Base-by-base conservation (phyloP, 2,113 vertebrate species). In the Sminthopsis crassicaudata region DNA sequence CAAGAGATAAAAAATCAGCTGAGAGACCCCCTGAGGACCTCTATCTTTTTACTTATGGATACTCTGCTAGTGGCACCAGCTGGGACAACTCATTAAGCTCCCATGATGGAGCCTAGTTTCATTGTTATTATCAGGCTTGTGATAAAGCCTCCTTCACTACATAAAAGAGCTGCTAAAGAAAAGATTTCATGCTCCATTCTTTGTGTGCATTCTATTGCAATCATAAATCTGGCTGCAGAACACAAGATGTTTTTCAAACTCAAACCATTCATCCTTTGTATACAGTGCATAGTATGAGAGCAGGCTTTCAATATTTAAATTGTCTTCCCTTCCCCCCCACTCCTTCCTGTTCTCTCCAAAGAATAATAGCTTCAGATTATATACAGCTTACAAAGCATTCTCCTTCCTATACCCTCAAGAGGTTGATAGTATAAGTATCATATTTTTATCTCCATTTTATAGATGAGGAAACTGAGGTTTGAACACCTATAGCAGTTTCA, bases 1-100 rank as follows among this genome's bases (percentile, higher is more conserved):
- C 30, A 50, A 94, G 92, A 94, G 51, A 93, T 91, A 95, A 57
- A 55, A 76, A 93, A 90, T 92, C 91, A 91, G 67, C 27, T 16
- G 10, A 30, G 50, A 14, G 42, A 92, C 93, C 96, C 67, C 67
- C 93, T 88, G 55, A 95, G 95, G 46, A 92, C 94, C 92, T 96
- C 60, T 53, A 0, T 96, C 55, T 96, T 92, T 92, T 76, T 27
- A 90, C 90, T 95, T 93, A 95, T 93, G 91, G 88, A 55, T 46
- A 89, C 55, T 94, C 89, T 92, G 88, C 88, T 91, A 90, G 36
- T 93, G 90, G 53, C 0, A 53, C 91, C 96, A 96, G 94, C 95
- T 96, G 94, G 90, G n/a, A n/a, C 94, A 96, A 93, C 93, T 97
- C 97, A 93, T 96, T 94, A 91, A 50, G 8, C 92, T 53, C 22